These are phyloP conservation scores for Nasonia longicornis DNA, from an alignment of 1,140 invertebrate genomes.

Conservation along the genomic window DNA sequence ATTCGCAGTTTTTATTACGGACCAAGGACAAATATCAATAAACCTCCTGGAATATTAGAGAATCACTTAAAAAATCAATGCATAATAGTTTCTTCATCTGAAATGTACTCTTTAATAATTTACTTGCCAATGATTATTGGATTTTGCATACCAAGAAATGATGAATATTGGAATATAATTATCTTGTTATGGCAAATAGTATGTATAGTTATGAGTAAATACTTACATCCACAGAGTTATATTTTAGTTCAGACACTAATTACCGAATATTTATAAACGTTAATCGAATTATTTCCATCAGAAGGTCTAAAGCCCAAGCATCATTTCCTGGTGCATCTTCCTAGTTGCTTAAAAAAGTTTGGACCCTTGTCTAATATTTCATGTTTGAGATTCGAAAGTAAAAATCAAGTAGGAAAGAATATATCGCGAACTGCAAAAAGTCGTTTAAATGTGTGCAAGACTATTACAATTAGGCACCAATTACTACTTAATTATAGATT, in stretches of 20 bases:
- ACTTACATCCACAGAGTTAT: not conserved
- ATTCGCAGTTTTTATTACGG: constrained; percentile 36
- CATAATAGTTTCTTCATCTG: constrained; percentile 22
- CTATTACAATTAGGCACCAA: constrained; percentile 37
- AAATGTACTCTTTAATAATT: constrained; percentile 22
- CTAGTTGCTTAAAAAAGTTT: constrained; percentile 17
- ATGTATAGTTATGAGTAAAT: constrained; percentile 28
- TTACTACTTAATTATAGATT: constrained; percentile 32
- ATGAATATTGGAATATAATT: constrained; percentile 18
- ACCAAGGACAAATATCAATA: constrained; percentile 6
- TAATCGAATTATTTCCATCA: not conserved
- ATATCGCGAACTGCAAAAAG: constrained; percentile 11
- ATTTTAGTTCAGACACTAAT: not conserved
- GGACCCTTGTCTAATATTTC: constrained; percentile 32
- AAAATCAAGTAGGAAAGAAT: constrained; percentile 36
- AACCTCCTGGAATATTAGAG: constrained; percentile 29
- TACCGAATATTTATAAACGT: not conserved
- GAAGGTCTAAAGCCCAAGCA: constrained; percentile 37
- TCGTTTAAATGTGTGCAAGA: constrained; percentile 33
- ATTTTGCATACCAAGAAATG: not conserved
- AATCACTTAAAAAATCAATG: constrained; percentile 17
- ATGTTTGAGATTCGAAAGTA: constrained; percentile 35
- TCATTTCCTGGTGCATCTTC: constrained; percentile 30
- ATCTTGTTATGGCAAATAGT: constrained; percentile 19
- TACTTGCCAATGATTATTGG: constrained; percentile 29